These are phyloP conservation scores for Trichopoda pennipes DNA, from an alignment of 2,888 invertebrate species.

Conservation along the genomic window DNA sequence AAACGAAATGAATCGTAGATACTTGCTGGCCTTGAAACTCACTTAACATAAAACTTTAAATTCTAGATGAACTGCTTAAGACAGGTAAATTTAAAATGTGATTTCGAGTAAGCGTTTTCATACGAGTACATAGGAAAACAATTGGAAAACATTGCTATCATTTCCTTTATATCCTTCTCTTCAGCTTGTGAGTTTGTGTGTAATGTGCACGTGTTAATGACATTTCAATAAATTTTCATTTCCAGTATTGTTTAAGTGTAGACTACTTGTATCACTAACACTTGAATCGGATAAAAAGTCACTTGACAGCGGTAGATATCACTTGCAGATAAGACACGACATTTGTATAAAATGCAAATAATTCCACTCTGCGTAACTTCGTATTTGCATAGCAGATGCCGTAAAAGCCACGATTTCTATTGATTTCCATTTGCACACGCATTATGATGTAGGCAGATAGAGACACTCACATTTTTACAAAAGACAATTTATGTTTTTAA, in stretches of 20 bases:
- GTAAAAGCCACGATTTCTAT: slow-evolving; percentile 9
- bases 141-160: not conserved
- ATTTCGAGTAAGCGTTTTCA: slow-evolving; percentile 24
- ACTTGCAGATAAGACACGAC: slow-evolving; percentile 63
- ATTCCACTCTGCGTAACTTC: slow-evolving; percentile 18
- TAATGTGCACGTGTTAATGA: slow-evolving; percentile 52
- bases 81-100: slow-evolving; percentile 28
- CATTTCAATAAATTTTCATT: slow-evolving; percentile 66
- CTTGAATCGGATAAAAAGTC: slow-evolving; percentile 66
- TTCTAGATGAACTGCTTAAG: not conserved
- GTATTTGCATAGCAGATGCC: slow-evolving; percentile 3
- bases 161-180: not conserved
- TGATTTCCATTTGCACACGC: not conserved
- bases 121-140: not conserved
- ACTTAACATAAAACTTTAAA: no score
- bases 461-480: slow-evolving; percentile 16
- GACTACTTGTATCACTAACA: slow-evolving; percentile 59
- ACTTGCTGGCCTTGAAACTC: no score
- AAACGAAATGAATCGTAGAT: no score
- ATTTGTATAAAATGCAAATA: slow-evolving; percentile 63
- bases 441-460: slow-evolving; percentile 38
- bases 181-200: not conserved
- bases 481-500: slow-evolving; percentile 26
- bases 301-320: slow-evolving; percentile 66
- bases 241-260: slow-evolving; percentile 60